phyloP scores from a whole-genome alignment of 2,113 vertebrate species.

The Lipotes vexillifer region DNA sequence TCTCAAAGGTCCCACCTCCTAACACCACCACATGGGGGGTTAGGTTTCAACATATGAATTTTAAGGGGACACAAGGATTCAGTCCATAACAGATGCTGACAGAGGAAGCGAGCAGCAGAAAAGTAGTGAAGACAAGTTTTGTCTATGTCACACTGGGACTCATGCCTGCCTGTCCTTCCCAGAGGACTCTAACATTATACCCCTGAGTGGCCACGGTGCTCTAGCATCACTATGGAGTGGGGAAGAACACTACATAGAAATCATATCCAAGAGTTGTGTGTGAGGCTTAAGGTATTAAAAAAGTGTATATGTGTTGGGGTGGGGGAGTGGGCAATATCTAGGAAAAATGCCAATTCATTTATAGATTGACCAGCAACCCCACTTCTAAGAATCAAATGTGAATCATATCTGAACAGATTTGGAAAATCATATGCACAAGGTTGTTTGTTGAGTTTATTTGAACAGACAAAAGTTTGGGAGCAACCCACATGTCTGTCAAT shows the following conservation, averaged over 20 bases:
- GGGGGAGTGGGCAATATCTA: neutral
- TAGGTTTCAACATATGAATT: neutral
- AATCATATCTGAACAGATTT: neutral
- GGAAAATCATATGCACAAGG: neutral
- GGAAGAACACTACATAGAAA: neutral
- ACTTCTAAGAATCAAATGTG: slow-evolving; percentile 1
- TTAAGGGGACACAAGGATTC: neutral
- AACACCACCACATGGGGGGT: neutral
- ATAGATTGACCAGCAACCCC: neutral
- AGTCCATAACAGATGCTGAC: neutral
- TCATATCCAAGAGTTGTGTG: neutral
- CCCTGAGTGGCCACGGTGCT: neutral
- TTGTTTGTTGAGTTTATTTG: slow-evolving; percentile 14
- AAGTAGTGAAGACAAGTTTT: neutral
- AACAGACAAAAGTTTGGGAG: slow-evolving; percentile 25
- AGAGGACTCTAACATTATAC: neutral
- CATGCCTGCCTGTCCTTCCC: neutral
- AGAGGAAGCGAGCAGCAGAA: neutral
- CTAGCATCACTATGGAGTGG: neutral
- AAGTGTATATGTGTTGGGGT: neutral
- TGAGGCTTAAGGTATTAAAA: neutral
- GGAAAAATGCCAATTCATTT: neutral
- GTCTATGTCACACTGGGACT: neutral
- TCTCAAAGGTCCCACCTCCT: neutral
- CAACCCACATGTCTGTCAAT: neutral